phyloP scores from a whole-genome alignment of 2,797 vertebrate species.

The Enoplosus armatus region DNA sequence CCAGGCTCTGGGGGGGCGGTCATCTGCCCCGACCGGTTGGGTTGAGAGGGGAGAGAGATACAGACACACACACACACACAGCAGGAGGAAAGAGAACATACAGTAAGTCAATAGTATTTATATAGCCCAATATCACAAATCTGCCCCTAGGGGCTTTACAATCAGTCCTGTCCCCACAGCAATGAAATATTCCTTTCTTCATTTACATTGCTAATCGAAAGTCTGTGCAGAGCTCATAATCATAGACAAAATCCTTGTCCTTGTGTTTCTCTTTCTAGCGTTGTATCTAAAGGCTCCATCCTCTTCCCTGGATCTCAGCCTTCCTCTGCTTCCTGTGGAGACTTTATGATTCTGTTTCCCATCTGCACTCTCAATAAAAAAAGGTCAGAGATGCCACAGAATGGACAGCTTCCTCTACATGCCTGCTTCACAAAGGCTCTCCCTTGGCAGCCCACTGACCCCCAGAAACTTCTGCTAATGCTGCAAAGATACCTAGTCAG shows the following conservation, averaged over 20 bases:
- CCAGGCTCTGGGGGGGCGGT: too few species aligned
- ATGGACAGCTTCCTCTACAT: conserved; percentile 61
- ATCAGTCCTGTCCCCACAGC: conserved; percentile 1
- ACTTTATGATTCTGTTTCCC: conserved; percentile 64
- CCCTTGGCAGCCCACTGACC: conserved; percentile 47
- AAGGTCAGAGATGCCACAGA: conserved; percentile 60
- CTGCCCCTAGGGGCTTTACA: not conserved
- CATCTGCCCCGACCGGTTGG: too few species aligned
- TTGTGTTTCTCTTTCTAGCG: conserved; percentile 26
- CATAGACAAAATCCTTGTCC: conserved; percentile 13
- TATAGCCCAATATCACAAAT: not conserved
- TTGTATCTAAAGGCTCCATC: conserved; percentile 45
- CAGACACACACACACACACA: too few species aligned
- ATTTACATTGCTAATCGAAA: conserved; percentile 26
- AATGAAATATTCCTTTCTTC: conserved; percentile 29
- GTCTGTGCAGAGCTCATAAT: conserved; percentile 21
- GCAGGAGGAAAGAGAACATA: too few species aligned
- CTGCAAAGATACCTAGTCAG: conserved; percentile 35
- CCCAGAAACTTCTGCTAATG: conserved; percentile 39
- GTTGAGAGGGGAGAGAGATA: too few species aligned
- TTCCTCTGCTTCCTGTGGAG: conserved; percentile 64
- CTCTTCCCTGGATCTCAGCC: conserved; percentile 48
- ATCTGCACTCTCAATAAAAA: conserved; percentile 66
- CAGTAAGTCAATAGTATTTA: too few species aligned
- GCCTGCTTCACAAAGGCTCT: conserved; percentile 45